phyloP scores from a whole-genome alignment of 1,140 invertebrate genomes.

The Scaptomyza graminum region DNA sequence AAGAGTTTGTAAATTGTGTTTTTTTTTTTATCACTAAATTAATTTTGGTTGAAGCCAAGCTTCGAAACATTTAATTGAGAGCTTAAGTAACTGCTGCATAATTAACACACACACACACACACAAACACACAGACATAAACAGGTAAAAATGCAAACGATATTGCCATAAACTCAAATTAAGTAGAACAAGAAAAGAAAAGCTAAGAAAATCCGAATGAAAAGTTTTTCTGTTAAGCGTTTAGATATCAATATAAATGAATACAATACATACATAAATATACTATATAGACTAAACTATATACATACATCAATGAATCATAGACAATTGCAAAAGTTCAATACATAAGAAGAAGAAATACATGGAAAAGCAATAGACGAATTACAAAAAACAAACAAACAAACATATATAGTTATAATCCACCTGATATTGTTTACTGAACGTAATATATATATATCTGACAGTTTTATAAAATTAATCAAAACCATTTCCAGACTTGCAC shows the following conservation, averaged over 20 bases:
- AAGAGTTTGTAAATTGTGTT: slow-evolving; percentile 28
- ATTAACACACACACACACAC: slow-evolving; percentile 41
- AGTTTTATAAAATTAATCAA: slow-evolving; percentile 33
- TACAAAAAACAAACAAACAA: slow-evolving; percentile 21
- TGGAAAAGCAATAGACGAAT: slow-evolving; percentile 66
- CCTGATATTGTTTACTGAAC: slow-evolving; percentile 63
- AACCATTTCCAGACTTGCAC: slow-evolving; percentile 10
- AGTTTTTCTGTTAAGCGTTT: slow-evolving; percentile 13
- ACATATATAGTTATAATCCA: slow-evolving; percentile 19
- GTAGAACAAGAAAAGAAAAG: slow-evolving; percentile 48
- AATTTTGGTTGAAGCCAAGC: slow-evolving; percentile 71
- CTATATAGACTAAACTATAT: too few species aligned
- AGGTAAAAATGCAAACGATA: slow-evolving; percentile 26
- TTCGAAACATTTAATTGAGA: slow-evolving; percentile 55
- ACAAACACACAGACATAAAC: slow-evolving; percentile 8
- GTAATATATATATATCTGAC: slow-evolving; percentile 62
- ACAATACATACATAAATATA: slow-evolving; percentile 20
- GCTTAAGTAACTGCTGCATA: slow-evolving; percentile 67
- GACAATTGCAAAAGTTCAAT: slow-evolving; percentile 28
- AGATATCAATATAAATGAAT: slow-evolving; percentile 16
- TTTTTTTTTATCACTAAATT: slow-evolving; percentile 50
- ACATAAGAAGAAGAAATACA: slow-evolving; percentile 37
- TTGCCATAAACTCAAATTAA: slow-evolving; percentile 70
- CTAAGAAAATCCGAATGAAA: slow-evolving; percentile 9
- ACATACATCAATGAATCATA: slow-evolving; percentile 24